Conservation (phyloP, 2,888 invertebrate species). For the Epirrita christyi region DNA sequence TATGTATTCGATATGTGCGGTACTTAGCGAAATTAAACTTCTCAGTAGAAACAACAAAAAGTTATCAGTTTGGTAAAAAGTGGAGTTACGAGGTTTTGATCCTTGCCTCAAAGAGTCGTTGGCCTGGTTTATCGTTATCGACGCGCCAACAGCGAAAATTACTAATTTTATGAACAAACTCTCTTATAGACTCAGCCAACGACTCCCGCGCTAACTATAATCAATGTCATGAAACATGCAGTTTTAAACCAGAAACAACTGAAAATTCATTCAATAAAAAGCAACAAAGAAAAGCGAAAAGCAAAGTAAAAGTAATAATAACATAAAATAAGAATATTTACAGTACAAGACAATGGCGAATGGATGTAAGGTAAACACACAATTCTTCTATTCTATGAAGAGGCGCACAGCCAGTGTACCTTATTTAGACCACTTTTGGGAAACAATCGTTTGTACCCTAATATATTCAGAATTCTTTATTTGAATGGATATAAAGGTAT, state of each 20-base stretch:
- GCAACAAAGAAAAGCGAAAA: slow-evolving; percentile 15
- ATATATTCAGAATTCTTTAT: not conserved
- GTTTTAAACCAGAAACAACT: slow-evolving; percentile 4
- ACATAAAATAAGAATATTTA: slow-evolving; percentile 38
- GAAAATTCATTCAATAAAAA: slow-evolving; percentile 2
- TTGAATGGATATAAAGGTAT: not conserved
- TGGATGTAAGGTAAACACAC: slow-evolving; percentile 39
- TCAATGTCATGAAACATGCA: slow-evolving; percentile 7
- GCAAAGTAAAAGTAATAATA: slow-evolving; percentile 21
- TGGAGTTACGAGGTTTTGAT: no score
- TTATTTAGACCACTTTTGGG: not conserved
- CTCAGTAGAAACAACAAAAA: no score
- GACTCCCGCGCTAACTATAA: not conserved
- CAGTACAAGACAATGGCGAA: slow-evolving; percentile 75
- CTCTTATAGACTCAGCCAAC: slow-evolving; percentile 1
- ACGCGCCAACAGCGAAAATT: no score
- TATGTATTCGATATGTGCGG: no score
- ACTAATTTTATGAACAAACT: no score
- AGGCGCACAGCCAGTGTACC: slow-evolving; percentile 11
- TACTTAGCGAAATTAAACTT: no score
- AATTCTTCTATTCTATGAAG: slow-evolving; percentile 13
- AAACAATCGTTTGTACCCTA: not conserved
- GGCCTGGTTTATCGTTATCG: no score
- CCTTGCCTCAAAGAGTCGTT: no score
- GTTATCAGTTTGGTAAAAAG: no score